Evolutionary conservation across 1,140 invertebrate genomes (phyloP), one percentile per base, ranked within the genome.

Genomic region (Globodera ellingtonae): DNA sequence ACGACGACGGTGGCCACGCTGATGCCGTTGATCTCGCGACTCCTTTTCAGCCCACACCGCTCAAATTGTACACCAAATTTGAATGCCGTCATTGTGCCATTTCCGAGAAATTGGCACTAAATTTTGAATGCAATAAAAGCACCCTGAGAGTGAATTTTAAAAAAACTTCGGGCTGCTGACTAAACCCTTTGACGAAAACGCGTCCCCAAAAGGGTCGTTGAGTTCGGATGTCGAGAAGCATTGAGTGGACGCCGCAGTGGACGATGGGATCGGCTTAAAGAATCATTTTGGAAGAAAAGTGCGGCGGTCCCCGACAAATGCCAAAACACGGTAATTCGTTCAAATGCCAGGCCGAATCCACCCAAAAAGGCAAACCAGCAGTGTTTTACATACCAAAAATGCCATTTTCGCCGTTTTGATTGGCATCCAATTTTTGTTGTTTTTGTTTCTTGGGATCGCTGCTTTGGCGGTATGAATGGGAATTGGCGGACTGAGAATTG

Each of bases 11-110:
- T 81, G 15, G 83, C 65, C 6, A 88, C 82, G n/a, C 83, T 84
- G n/a, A 88, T 81, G 74, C 87, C 88, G 79, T 84, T 89, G 56
- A 88, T 65, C 84, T 87, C 87, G 78, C 87, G 72, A 44, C 80
- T 83, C 66, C 87, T 74, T 21, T 86, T 48, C 52, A 88, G 73
- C 72, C 87, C 87, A 79, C 87, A 88, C 13, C 83, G 86, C 44
- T 84, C 88, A 76, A 89, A 88, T 24, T 87, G 81, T 44, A 88
- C 82, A 8, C 75, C 66, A 69, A 88, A 88, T 18, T 73, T 70
- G 47, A 86, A 66, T 4, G 62, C 72, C 18, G 48, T 78, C 47
- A 46, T 73, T 21, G 73, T 74, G 56, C 79, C 83, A 8, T 86
- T 85, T 21, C 78, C 82, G 4, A 83, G 72, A 44, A 83, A 8